A percentile compares a stretch with the other conserved stretches of the same genome.
phyloP scores from a whole-genome alignment of 2,113 vertebrate species.

The Oxygymnocypris stewartii region DNA sequence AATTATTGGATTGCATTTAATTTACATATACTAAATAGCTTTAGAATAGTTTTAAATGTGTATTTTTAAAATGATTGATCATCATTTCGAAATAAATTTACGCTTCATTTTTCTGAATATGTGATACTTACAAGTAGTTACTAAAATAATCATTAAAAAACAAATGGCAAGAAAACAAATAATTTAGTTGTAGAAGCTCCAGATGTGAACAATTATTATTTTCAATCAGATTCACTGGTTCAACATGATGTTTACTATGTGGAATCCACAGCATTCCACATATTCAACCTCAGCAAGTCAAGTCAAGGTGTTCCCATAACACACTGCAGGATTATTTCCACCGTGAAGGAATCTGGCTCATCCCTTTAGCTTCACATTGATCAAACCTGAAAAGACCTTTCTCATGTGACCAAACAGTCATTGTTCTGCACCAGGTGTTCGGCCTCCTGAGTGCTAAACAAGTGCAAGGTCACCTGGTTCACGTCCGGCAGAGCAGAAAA shows the following conservation, averaged over 20 bases:
- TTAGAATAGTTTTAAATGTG: not conserved
- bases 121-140: not conserved
- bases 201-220: not conserved
- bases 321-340: not conserved
- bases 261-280: not conserved
- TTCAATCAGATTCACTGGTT: not conserved
- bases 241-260: not conserved
- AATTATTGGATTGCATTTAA: not conserved
- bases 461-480: slow-evolving; percentile 1
- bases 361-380: slow-evolving; percentile 18
- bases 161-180: not conserved
- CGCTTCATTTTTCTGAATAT: not conserved
- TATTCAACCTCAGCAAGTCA: not conserved
- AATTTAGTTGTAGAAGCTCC: not conserved
- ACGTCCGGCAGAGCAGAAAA: slow-evolving; percentile 42
- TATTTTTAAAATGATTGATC: not conserved
- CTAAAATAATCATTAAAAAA: not conserved
- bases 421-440: slow-evolving; percentile 9
- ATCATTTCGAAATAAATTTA: not conserved
- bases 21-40: not conserved
- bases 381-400: slow-evolving; percentile 6
- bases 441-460: not conserved
- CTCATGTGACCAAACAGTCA: slow-evolving; percentile 18
- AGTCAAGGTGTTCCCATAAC: not conserved
- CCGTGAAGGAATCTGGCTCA: not conserved